These are phyloP conservation scores for Caenorhabditis becei DNA, from an alignment of 2,888 invertebrate species.

Conservation along the genomic window DNA sequence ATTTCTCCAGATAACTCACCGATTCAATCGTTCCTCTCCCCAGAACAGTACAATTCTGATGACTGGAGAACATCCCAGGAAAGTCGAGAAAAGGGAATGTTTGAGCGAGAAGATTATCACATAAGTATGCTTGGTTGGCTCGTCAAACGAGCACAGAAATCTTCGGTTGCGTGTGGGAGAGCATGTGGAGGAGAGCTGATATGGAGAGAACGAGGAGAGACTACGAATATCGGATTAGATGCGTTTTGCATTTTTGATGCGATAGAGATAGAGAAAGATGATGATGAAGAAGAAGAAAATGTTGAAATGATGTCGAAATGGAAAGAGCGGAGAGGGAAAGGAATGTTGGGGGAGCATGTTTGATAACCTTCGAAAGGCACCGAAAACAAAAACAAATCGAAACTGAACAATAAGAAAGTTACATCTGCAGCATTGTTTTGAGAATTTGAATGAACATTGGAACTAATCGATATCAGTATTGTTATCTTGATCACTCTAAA, in stretches of 20 bases:
- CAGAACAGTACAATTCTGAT: conserved; percentile 23
- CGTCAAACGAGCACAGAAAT: conserved; percentile 25
- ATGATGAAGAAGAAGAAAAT: conserved; percentile 16
- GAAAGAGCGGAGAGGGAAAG: background rate
- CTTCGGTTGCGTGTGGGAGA: conserved; percentile 35
- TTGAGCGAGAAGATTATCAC: conserved; percentile 29
- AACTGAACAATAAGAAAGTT: too few species aligned
- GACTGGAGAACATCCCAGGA: conserved; percentile 14
- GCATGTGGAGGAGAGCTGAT: conserved; percentile 25
- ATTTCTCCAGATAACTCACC: too few species aligned
- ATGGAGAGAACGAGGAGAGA: conserved; percentile 16
- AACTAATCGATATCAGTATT: too few species aligned
- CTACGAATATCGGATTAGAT: conserved; percentile 47
- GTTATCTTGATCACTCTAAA: too few species aligned
- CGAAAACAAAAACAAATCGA: too few species aligned
- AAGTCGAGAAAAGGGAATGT: background rate
- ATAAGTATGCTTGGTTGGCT: conserved; percentile 18
- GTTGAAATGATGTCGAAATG: conserved; percentile 22
- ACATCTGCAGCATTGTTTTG: too few species aligned
- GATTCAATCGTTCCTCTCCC: conserved; percentile 10
- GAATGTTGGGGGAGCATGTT: background rate
- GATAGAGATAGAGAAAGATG: conserved; percentile 40
- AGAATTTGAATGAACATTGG: too few species aligned
- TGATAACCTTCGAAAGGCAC: background rate
- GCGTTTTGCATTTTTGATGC: conserved; percentile 52